Conservation (phyloP, 1,140 invertebrate genomes). For the Schmidtea mediterranea region DNA sequence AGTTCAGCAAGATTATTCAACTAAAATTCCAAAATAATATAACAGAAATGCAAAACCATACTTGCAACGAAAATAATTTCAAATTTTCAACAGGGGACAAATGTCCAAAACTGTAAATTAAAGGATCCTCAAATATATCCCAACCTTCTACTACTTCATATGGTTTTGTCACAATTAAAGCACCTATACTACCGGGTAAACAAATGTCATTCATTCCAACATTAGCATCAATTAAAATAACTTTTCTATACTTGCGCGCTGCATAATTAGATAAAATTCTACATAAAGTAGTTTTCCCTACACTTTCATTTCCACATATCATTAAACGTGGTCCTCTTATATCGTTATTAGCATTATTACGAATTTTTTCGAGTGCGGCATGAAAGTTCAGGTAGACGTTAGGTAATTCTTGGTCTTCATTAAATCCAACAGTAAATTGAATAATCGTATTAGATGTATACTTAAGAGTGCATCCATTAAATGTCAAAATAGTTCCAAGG, state of each 20-base stretch:
- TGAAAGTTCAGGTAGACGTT: constrained; percentile 69
- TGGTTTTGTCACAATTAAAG: constrained; percentile 59
- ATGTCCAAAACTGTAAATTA: constrained; percentile 79
- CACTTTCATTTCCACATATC: constrained; percentile 72
- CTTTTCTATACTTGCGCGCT: constrained; percentile 9
- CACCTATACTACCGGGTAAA: constrained; percentile 64
- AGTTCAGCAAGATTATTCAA: constrained; percentile 48
- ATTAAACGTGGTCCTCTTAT: constrained; percentile 36
- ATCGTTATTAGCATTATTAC: constrained; percentile 44
- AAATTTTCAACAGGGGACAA: constrained; percentile 46
- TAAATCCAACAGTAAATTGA: neutral
- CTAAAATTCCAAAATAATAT: neutral
- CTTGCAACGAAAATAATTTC: neutral
- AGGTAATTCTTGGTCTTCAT: constrained; percentile 2
- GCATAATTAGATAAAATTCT: constrained; percentile 52
- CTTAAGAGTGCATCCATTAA: constrained; percentile 1
- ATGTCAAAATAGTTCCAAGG: neutral
- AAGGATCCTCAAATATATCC: constrained; percentile 36
- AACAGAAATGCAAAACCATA: neutral
- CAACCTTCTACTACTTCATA: constrained; percentile 66
- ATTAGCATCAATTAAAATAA: constrained; percentile 75
- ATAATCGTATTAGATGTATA: neutral
- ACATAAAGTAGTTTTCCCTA: constrained; percentile 65
- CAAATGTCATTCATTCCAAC: constrained; percentile 63
- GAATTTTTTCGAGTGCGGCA: constrained; percentile 60